Percentiles rank a stretch among this genome's conserved stretches.
phyloP scores from a whole-genome alignment of 2,888 invertebrate genomes.

The Orthosia cruda region DNA sequence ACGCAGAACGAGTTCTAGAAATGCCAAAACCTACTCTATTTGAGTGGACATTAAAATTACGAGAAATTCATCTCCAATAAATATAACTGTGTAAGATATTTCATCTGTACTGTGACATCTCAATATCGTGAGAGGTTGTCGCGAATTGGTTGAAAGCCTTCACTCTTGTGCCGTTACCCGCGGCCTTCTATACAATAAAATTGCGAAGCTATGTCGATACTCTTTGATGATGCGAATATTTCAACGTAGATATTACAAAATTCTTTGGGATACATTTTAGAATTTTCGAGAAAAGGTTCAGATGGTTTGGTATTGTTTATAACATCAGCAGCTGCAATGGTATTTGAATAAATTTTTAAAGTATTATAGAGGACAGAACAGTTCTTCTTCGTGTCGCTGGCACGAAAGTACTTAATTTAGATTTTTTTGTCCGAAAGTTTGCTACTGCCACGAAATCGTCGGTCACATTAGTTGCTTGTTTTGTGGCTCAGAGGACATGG shows the following conservation, averaged over 20 bases:
- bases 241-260: background rate
- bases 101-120: slow-evolving; percentile 49
- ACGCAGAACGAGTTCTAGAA: background rate
- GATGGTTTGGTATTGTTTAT: background rate
- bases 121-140: slow-evolving; percentile 62
- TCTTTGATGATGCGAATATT: slow-evolving; percentile 35
- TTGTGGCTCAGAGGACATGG: no score
- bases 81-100: slow-evolving; percentile 26
- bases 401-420: no score
- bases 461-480: no score
- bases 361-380: no score
- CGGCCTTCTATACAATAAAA: slow-evolving; percentile 22
- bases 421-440: no score
- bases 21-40: slow-evolving; percentile 16
- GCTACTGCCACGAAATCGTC: no score
- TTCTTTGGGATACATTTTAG: no score
- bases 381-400: no score
- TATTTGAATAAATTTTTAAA: no score
- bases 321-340: no score
- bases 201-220: slow-evolving; percentile 34
- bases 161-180: slow-evolving; percentile 21
- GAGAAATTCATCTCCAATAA: slow-evolving; percentile 17
- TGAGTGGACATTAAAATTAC: slow-evolving; percentile 28
- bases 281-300: no score
- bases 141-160: slow-evolving; percentile 53